Evolutionary conservation across 1,140 invertebrate species (phyloP).

Genomic region (Drosophila santomea): DNA sequence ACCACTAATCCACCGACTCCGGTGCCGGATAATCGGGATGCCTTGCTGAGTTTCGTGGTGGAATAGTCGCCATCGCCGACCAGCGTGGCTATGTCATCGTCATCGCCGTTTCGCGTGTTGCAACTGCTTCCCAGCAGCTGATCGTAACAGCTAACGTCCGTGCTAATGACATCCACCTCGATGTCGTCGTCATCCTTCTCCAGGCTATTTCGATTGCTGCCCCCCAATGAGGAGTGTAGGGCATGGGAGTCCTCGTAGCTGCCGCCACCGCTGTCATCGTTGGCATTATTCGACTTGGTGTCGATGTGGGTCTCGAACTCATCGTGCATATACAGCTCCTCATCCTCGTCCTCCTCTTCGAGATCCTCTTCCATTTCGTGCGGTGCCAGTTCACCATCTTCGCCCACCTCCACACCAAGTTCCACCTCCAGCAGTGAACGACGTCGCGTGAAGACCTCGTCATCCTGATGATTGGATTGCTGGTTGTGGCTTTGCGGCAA

Average conservation of each 20-base stretch:
- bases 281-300: constrained; percentile 78
- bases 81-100: constrained; percentile 72
- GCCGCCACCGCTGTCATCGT: constrained; percentile 82
- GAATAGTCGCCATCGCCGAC: constrained; percentile 69
- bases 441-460: constrained; percentile 71
- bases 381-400: constrained; percentile 52
- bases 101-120: constrained; percentile 80
- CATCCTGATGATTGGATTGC: constrained; percentile 22
- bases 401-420: constrained; percentile 83
- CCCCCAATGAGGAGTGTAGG: constrained; percentile 72
- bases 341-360: constrained; percentile 47
- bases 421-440: constrained; percentile 71
- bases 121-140: constrained; percentile 80
- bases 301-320: constrained; percentile 86
- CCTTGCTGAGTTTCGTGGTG: constrained; percentile 57
- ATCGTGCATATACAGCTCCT: constrained; percentile 85
- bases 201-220: constrained; percentile 80
- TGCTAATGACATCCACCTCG: constrained; percentile 83
- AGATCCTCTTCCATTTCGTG: constrained; percentile 56
- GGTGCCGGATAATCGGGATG: neutral
- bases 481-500: constrained; percentile 38
- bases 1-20: neutral
- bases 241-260: constrained; percentile 84
- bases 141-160: constrained; percentile 83
- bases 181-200: constrained; percentile 84